phyloP scores from a whole-genome alignment of 1,140 invertebrate species.

The Saccostrea echinata region DNA sequence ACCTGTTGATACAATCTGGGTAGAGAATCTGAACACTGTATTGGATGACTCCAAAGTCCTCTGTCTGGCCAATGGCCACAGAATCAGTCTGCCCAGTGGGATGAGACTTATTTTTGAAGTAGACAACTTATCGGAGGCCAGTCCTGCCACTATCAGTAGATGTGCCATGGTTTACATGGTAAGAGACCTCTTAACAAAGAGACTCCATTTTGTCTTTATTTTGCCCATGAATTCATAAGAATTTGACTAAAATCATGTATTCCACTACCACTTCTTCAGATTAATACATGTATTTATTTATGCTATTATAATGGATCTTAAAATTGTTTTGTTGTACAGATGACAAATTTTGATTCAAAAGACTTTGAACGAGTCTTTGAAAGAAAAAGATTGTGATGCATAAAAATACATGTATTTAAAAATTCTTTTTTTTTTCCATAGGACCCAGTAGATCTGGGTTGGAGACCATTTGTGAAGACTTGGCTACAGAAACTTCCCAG shows the following conservation, averaged over 20 bases:
- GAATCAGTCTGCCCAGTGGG: conserved; percentile 75
- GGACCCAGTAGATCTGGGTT: conserved; percentile 79
- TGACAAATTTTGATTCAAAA: no score
- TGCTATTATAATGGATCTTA: no score
- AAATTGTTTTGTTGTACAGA: no score
- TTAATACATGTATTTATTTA: no score
- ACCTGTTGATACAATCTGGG: conserved; percentile 79
- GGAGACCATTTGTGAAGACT: conserved; percentile 78
- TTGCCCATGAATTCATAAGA: no score
- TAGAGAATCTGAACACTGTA: conserved; percentile 80
- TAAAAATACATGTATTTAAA: no score
- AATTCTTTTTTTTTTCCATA: conserved; percentile 47
- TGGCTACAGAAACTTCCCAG: conserved; percentile 76
- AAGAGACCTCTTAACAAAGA: conserved; percentile 46
- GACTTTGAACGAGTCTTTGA: no score
- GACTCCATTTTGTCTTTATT: no score
- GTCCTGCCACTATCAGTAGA: conserved; percentile 78
- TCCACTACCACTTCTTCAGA: no score
- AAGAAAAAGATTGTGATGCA: no score
- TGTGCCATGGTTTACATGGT: conserved; percentile 82
- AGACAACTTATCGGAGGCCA: conserved; percentile 78
- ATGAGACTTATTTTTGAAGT: conserved; percentile 79
- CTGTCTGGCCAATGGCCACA: conserved; percentile 79
- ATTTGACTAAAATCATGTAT: no score
- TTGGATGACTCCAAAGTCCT: conserved; percentile 95